Evolutionary conservation across 1,140 invertebrate genomes (phyloP), one percentile per base, ranked within the genome.

Genomic region (Hormaphis cornu): DNA sequence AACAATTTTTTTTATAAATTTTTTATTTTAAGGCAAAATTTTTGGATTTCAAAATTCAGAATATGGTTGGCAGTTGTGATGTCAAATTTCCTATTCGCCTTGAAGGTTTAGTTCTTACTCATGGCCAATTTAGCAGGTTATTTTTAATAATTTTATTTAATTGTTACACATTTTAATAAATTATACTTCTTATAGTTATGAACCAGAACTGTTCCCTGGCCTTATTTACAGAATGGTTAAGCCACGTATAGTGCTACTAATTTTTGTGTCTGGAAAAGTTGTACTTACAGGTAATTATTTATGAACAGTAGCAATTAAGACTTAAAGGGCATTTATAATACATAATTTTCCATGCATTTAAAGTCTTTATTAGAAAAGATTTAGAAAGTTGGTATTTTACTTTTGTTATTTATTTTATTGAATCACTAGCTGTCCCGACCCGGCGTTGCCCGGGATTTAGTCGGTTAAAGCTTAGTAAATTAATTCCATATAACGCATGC

Each of bases 31-130:
- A 96, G 86, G 96, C 96, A 7, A 98, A 98, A 80, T 99, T 99
- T 80, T 83, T 97, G 56, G 95, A 99, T 77, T 99, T 99, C 77
- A 99, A 99, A 84, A 97, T 99, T 73, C 97, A 99, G 82, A 99
- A 99, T 78, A 99, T 99, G 95, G 97, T 99, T 46, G 97, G 95
- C 12, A 98, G 93, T 76, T 98, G 95, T 82, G 97, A 99, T 82
- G 95, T 99, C 0, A 97, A 97, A 79, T 99, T 99, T 81, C 95
- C 96, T 6, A 98, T 99, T 73, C 86, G 95, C 76, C 81, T 99
- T 52, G 97, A 99, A 84, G 95, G 95, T 63, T 82, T 99, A 53
- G 94, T 97, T 53, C 82, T 98, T 20, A 97, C 93, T 14, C 97
- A 99, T 80, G 89, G 90, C 75, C 95, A 98, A 81, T 99, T 99